phyloP scores from a whole-genome alignment of 2,888 invertebrate genomes.

The Fabriciana adippe region DNA sequence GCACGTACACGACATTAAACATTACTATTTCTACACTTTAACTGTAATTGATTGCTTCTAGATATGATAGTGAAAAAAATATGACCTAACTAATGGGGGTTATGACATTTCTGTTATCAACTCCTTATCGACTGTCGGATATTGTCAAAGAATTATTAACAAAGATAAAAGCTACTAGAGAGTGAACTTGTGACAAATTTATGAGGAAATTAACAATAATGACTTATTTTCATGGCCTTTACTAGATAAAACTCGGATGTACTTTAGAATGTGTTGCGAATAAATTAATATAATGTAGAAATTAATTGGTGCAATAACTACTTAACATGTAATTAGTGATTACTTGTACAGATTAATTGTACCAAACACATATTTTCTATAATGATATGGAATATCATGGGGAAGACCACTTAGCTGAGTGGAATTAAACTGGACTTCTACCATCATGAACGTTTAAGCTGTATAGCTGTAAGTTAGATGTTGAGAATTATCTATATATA shows the following conservation, averaged over 20 bases:
- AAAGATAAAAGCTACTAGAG: slow-evolving; percentile 35
- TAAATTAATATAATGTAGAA: slow-evolving; percentile 7
- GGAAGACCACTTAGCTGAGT: neutral
- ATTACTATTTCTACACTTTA: slow-evolving; percentile 6
- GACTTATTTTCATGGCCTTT: slow-evolving; percentile 16
- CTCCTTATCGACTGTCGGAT: slow-evolving; percentile 33
- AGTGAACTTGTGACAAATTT: slow-evolving; percentile 38
- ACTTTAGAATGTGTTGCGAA: slow-evolving; percentile 2
- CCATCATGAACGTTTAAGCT: no score
- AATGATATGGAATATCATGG: neutral
- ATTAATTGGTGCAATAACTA: slow-evolving; percentile 14
- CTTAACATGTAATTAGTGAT: slow-evolving; percentile 11
- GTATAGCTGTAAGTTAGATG: no score
- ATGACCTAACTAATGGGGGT: slow-evolving; percentile 30
- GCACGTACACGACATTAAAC: neutral
- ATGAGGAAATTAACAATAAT: slow-evolving; percentile 36
- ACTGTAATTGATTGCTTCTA: slow-evolving; percentile 11
- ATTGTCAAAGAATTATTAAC: slow-evolving; percentile 40
- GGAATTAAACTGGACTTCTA: no score
- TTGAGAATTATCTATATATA: no score
- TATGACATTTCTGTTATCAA: slow-evolving; percentile 32
- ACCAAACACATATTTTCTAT: neutral
- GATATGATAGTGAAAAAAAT: slow-evolving; percentile 8
- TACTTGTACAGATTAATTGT: slow-evolving; percentile 17
- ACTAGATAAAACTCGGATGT: neutral